Evolutionary conservation across 92 coral and sea anemone genomes (phyloP).

Genomic region (Siderastrea radians): DNA sequence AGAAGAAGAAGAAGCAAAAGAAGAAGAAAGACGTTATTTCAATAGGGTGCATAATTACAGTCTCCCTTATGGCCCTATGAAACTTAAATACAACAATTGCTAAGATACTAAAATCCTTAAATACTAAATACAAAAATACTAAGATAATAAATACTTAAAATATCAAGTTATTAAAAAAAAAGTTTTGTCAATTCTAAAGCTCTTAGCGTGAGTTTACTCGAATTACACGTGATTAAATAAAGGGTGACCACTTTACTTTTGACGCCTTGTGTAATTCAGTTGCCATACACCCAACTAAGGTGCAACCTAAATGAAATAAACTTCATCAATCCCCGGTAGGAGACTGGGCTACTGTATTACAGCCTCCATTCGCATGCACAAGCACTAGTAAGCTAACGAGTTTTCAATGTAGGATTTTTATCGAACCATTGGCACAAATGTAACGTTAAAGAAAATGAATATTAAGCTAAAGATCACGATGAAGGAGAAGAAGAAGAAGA

Average conservation of each 20-base stretch:
- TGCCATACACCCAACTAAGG: slow-evolving; percentile 41
- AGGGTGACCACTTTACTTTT: slow-evolving; percentile 24
- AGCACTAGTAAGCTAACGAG: slow-evolving; percentile 2
- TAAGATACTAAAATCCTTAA: too few species aligned
- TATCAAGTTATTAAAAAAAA: too few species aligned
- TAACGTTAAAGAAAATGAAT: slow-evolving; percentile 25
- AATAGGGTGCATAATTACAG: too few species aligned
- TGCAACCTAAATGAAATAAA: slow-evolving; percentile 26
- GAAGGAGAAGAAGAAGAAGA: not conserved
- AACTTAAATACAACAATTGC: too few species aligned
- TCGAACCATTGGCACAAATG: slow-evolving; percentile 27
- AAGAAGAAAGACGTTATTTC: too few species aligned
- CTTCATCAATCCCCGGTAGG: slow-evolving; percentile 12
- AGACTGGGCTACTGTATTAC: slow-evolving; percentile 10
- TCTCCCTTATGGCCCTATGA: too few species aligned
- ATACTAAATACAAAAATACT: too few species aligned
- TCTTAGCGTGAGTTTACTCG: too few species aligned
- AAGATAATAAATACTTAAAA: too few species aligned
- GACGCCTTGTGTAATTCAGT: slow-evolving; percentile 21
- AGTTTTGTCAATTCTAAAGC: too few species aligned
- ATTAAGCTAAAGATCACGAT: not conserved
- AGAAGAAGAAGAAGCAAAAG: too few species aligned
- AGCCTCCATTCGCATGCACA: not conserved
- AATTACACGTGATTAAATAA: not conserved
- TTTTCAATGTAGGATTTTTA: slow-evolving; percentile 39